Conservation (phyloP, 1,140 invertebrate species). For the Leptinotarsa defecta region DNA sequence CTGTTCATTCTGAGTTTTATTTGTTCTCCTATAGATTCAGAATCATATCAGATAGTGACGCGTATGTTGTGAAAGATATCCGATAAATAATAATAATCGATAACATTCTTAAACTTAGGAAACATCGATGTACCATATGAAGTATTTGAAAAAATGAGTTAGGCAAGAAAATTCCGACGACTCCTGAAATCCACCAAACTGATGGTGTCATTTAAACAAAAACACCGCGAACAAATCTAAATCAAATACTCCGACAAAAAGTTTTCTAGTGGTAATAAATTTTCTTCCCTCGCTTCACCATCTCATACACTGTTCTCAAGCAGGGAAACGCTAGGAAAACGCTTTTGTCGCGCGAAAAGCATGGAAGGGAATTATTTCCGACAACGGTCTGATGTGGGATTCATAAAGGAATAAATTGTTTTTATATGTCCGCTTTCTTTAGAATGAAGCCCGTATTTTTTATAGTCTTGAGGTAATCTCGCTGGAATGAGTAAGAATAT, state of each 20-base stretch:
- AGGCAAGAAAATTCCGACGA: too few species aligned
- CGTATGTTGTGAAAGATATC: too few species aligned
- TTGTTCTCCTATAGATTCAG: too few species aligned
- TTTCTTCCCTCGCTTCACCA: neutral
- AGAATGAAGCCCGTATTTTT: neutral
- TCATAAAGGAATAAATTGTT: slow-evolving; percentile 6
- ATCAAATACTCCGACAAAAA: neutral
- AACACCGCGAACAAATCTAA: neutral
- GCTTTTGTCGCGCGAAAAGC: slow-evolving; percentile 1
- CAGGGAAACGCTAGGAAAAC: neutral
- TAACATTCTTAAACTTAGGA: too few species aligned
- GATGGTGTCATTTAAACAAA: neutral
- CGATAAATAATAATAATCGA: too few species aligned
- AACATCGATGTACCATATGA: too few species aligned
- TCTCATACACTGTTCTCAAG: slow-evolving; percentile 2
- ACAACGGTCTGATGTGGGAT: slow-evolving; percentile 5
- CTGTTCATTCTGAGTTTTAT: too few species aligned
- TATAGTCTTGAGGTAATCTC: neutral
- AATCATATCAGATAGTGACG: too few species aligned
- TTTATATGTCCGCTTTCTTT: slow-evolving; percentile 8
- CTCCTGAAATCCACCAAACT: too few species aligned
- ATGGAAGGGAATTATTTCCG: slow-evolving; percentile 5
- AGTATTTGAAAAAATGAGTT: too few species aligned
- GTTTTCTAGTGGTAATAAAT: slow-evolving; percentile 4
- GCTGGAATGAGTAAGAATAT: neutral